Base-by-base conservation (phyloP, 2,797 vertebrate genomes). In the Cyprinella venusta region DNA sequence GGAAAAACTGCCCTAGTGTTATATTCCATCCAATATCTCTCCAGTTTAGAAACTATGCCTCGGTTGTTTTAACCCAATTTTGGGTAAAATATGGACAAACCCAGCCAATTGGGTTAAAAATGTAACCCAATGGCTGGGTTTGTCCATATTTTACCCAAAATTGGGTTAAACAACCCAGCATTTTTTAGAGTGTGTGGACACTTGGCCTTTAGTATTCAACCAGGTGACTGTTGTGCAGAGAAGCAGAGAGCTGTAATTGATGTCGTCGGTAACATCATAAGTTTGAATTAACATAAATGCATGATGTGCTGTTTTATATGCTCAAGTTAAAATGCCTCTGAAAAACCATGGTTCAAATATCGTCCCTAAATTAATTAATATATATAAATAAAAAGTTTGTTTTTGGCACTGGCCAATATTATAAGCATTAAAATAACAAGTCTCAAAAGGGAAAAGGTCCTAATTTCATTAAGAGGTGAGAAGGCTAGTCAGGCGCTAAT, bases 381-480 rank as follows among this genome's bases (percentile, higher is more conserved):
- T 15, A 5, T 15, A 45, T 15, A 15, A 1, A 24, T 40, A 38
- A 9, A 8, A 72, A 33, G 26, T 52, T 36, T 36, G 19, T 36
- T 74, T 72, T 30, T 74, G 30, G 54, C 30, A 74, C 50, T 8
- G 18, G 21, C 30, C 15, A 40, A 8, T 42, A 21, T 30, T 69
- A 16, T 80, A 70, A 45, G 10, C 24, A 45, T 45, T 19, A 48
- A 59, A 48, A 59, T n/a, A 61, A 19, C 16, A 70, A 45, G 26
- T 42, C 18, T 6, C 4, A 33, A 80, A 70, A 52, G 65, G 19
- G 13, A 19, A 70, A 59, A 45, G 18, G 6, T 81, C 15, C 48
- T 50, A 19, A 81, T 81, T 74, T 54, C 48, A 75, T 75, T 82
- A 75, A 54, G 45, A 82, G 18, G 61, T 54, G 80, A 74, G 71